A percentile compares a stretch with the other conserved stretches of the same genome.
phyloP scores from a whole-genome alignment of 1,140 invertebrate genomes.

The Drosophila nannoptera region DNA sequence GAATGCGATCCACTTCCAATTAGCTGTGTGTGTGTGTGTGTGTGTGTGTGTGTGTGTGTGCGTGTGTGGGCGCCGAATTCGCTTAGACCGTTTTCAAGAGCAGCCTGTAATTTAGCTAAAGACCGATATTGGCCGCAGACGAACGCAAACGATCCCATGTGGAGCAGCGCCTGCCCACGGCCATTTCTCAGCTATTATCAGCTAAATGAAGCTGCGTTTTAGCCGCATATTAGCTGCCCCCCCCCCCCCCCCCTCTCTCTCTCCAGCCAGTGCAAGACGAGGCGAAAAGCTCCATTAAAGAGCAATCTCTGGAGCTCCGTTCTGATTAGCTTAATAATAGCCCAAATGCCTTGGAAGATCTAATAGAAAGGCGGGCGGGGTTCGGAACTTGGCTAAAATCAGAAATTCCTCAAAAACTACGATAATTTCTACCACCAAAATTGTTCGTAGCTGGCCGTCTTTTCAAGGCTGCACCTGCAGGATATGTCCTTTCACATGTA shows the following conservation, averaged over 20 bases:
- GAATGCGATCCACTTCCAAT: conserved; percentile 73
- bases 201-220: conserved; percentile 37
- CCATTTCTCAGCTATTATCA: conserved; percentile 30
- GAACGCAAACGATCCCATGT: conserved; percentile 8
- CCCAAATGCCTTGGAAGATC: too few relatives aligned
- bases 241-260: too few relatives aligned
- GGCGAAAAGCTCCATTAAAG: too few relatives aligned
- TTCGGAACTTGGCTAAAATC: too few relatives aligned
- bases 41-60: background rate
- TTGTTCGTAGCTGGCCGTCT: background rate
- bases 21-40: conserved; percentile 43
- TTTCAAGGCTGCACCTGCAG: conserved; percentile 12
- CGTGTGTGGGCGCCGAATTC: conserved; percentile 70
- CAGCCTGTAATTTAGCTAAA: conserved; percentile 71
- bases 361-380: too few relatives aligned
- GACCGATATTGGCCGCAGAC: conserved; percentile 52
- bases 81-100: conserved; percentile 42
- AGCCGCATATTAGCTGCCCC: too few relatives aligned
- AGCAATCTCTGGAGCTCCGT: too few relatives aligned
- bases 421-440: too few relatives aligned
- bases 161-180: conserved; percentile 5
- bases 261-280: too few relatives aligned
- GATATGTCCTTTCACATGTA: background rate
- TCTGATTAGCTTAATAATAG: too few relatives aligned
- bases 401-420: too few relatives aligned